These are phyloP conservation scores for Helicoverpa assulta DNA, from an alignment of 2,888 invertebrate species.

Conservation along the genomic window DNA sequence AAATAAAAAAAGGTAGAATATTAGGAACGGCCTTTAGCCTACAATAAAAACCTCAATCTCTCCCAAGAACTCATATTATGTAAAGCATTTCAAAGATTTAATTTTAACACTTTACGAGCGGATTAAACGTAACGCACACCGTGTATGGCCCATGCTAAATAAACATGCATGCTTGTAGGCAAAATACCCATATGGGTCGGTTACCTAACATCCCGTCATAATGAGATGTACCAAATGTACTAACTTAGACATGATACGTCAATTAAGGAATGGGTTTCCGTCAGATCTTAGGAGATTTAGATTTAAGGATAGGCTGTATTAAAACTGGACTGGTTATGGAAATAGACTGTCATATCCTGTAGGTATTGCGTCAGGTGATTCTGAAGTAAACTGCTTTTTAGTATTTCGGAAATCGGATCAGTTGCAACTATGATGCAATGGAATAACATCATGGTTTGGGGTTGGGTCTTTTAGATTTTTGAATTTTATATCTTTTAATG, in stretches of 20 bases:
- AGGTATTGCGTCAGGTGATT: slow-evolving; percentile 20
- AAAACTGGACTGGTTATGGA: neutral
- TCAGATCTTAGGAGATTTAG: slow-evolving; percentile 9
- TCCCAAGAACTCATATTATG: neutral
- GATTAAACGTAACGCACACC: slow-evolving; percentile 6
- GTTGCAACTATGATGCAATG: too few relatives aligned
- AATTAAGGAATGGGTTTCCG: slow-evolving; percentile 28
- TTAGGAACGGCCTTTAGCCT: neutral
- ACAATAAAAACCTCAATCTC: neutral
- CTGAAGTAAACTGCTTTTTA: neutral
- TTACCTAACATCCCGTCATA: slow-evolving; percentile 51
- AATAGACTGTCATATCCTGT: slow-evolving; percentile 18
- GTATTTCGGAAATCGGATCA: neutral
- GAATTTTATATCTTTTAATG: too few relatives aligned
- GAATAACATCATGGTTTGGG: too few relatives aligned
- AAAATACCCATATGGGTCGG: slow-evolving; percentile 1
- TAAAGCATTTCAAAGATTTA: neutral
- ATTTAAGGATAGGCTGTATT: slow-evolving; percentile 9
- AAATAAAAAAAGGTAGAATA: too few relatives aligned
- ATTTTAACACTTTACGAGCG: neutral
- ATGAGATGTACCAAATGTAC: slow-evolving; percentile 16
- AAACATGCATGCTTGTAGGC: slow-evolving; percentile 36
- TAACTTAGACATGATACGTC: slow-evolving; percentile 14
- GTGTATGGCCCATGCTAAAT: slow-evolving; percentile 10
- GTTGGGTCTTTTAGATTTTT: too few relatives aligned